Evolutionary conservation across 1,140 invertebrate species (phyloP), one percentile per base, ranked within the genome.

Genomic region (Tribolium madens): DNA sequence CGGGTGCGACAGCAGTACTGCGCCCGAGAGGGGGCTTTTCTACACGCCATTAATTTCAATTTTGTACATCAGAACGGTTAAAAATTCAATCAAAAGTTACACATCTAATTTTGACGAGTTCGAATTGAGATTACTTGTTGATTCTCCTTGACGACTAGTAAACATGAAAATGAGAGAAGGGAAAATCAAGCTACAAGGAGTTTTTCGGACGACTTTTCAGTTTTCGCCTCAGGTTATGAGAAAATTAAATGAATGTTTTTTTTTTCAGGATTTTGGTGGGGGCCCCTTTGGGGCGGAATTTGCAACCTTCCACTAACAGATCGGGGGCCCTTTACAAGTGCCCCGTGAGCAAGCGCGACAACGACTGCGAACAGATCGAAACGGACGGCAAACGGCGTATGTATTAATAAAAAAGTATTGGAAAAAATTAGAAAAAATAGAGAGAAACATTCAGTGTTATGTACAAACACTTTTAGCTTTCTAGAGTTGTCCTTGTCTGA

Each of bases 281-380:
- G 21, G 97, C 97, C 33, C 97, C 97, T 2, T 86, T 94, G 79
- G 96, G 92, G 75, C 89, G 96, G 81, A 97, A 97, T 86, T 85
- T 90, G 64, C 95, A 97, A 86, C 94, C 95, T 1, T 88, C 89
- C 26, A 97, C 96, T 6, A 94, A 92, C 73, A 89, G 87, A 77
- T 96, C 96, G 0, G 97, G 97, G 17, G 96, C 95, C 0, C 87
- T 98, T 6, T 98, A 92, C 89, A 92, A 91, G 86, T 98, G 96
- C 87, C 92, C 93, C 0, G 86, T 97, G 7, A 92, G 91, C 3
- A 90, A 91, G 3, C 81, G 85, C 0, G 83, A 86, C 18, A 80
- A 87, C 31, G 95, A 97, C 86, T 98, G 96, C 85, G 86, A 86
- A 47, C 95, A 97, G 88, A 91, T 97, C 71, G 90, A 93, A 75